Conservation (phyloP, 1,140 invertebrate genomes). For the Leptestheria dahalacensis region DNA sequence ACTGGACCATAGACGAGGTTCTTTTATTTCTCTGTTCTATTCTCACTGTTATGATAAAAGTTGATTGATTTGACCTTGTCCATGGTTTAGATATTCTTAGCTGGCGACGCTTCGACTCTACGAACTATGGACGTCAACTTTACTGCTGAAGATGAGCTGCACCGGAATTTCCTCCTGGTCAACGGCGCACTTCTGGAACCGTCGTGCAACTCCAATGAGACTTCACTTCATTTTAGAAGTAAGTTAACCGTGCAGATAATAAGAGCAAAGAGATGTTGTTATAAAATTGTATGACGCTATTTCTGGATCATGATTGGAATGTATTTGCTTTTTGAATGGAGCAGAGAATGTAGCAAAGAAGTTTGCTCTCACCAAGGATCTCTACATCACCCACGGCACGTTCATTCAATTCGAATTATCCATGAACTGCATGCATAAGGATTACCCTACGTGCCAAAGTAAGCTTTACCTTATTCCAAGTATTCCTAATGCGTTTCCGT, state of each 20-base stretch:
- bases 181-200: constrained; percentile 26
- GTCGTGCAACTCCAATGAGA: constrained; percentile 25
- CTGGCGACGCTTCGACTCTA: constrained; percentile 27
- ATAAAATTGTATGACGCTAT: neutral
- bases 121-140: constrained; percentile 27
- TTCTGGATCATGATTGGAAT: neutral
- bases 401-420: neutral
- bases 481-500: no score
- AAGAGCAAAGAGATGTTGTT: constrained; percentile 8
- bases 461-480: no score
- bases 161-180: constrained; percentile 27
- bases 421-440: neutral
- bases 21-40: neutral
- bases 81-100: constrained; percentile 28
- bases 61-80: constrained; percentile 14
- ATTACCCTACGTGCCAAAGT: neutral
- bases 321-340: neutral
- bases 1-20: neutral
- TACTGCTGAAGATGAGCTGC: constrained; percentile 18
- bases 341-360: neutral
- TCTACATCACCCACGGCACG: neutral
- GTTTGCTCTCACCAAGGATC: neutral
- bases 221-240: constrained; percentile 26
- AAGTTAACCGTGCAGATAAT: neutral
- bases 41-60: neutral